Evolutionary conservation across 2,888 invertebrate genomes (phyloP), one percentile per base, ranked within the genome.

Genomic region (Geophilus truncorum): DNA sequence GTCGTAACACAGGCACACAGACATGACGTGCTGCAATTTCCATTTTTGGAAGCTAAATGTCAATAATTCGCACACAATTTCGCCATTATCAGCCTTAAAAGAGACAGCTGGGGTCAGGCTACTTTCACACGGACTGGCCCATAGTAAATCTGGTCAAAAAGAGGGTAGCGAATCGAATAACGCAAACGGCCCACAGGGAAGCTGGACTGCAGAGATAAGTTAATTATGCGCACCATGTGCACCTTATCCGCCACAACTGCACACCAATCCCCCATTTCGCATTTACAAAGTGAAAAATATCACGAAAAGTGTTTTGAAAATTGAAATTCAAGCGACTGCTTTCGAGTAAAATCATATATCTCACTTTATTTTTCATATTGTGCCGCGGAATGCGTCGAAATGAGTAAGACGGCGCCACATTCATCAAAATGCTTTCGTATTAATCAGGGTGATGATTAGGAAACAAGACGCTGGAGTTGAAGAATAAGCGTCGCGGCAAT

Each of bases 161-260:
- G 70, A n/a, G n/a, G 12, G 70, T 10, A 28, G 28, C 70, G 9
- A 25, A 70, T 25, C 70, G 70, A n/a, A 28, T 23, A 25, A 28
- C 70, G 28, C 2, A 10, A 10, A 25, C 70, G 28, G 25, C 70
- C 70, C 70, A 62, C 62, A 70, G 70, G n/a, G n/a, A 32, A 70
- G 70, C 70, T 70, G 70, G 70, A 70, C 70, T 28, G 70, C 15
- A 70, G 70, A 70, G 70, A 70, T 70, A 70, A 70, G 70, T 70
- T 70, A 70, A 70, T 70, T 70, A 70, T 70, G 70, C 70, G 70
- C 70, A 70, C 70, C 70, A 70, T 70, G 70, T 25, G 70, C 25
- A 70, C 70, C 70, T 70, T 70, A 70, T 70, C 70, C 70, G 70
- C 70, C 28, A 70, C 70, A 10, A 70, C 70, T 70, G 25, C 70